Evolutionary conservation across 2,113 vertebrate genomes (phyloP), one percentile per base, ranked within the genome.

Genomic region (Hepsetus odoe): DNA sequence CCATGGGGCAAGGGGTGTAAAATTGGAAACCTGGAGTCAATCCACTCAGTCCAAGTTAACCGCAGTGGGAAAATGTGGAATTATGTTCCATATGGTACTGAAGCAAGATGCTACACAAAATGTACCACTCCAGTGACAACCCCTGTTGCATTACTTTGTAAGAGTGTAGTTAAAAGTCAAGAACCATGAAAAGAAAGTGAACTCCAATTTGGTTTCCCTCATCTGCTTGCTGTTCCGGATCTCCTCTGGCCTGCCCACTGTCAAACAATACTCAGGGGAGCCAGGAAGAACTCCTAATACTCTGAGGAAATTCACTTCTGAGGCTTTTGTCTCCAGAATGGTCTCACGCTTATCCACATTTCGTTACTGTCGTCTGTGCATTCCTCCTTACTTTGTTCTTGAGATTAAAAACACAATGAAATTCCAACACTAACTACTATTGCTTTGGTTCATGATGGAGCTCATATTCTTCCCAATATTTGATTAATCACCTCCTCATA

Each of bases 401-500:
- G 3, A 38, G 22, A 65, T 4, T 38, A 38, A 62, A 33, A 35
- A 24, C 14, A 38, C 0, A 38, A 38, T n/a, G 12, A 10, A 38
- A 38, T 11, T n/a, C n/a, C 3, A 24, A 55, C 51, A 55, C 51
- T 55, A 55, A 55, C 51, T 55, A 55, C 51, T 24, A 24, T 8
- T 11, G 22, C 51, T 24, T 10, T 2, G 51, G 51, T 55, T 55
- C 51, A 55, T 55, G 22, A 24, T 16, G 30, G 38, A 26, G 22
- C 35, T 26, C 12, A 65, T 66, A 32, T 79, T 65, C 24, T 65
- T 67, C 66, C 35, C 26, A 44, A 18, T 8, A 58, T 49, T n/a
- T 65, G 61, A 79, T 79, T 79, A 56, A 66, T 32, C 33, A 58
- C 65, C 70, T 73, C 49, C 72, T 66, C 24, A 35, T 78, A 49